Percentiles rank a stretch among this genome's conserved stretches.
These are phyloP conservation scores for Marmota monax DNA, from an alignment of 2,113 vertebrate species.

Conservation along the genomic window DNA sequence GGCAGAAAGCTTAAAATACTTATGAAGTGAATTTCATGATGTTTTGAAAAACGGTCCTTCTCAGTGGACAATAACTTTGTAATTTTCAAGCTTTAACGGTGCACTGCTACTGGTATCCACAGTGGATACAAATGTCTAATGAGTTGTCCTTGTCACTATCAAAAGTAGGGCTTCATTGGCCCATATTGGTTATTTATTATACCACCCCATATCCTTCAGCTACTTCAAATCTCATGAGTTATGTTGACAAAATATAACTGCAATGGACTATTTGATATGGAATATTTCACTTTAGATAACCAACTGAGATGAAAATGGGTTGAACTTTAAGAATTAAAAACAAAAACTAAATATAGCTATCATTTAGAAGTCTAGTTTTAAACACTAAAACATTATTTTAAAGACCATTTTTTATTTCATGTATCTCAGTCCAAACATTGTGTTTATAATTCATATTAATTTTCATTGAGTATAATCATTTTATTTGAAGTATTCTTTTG, in stretches of 20 bases:
- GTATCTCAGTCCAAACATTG: not conserved
- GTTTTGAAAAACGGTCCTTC: slow-evolving; percentile 43
- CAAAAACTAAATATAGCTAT: slow-evolving; percentile 18
- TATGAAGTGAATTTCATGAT: not conserved
- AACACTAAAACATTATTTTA: slow-evolving; percentile 59
- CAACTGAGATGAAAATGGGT: slow-evolving; percentile 56
- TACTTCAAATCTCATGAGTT: slow-evolving; percentile 38
- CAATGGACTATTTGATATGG: not conserved
- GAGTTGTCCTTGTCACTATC: not conserved
- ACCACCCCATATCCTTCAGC: not conserved
- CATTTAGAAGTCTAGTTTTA: slow-evolving; percentile 40
- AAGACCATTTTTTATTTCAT: slow-evolving; percentile 14
- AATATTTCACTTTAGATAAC: slow-evolving; percentile 41
- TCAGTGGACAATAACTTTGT: slow-evolving; percentile 37
- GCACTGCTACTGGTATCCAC: not conserved
- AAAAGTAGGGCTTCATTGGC: not conserved
- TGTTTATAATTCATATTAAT: not conserved
- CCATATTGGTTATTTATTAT: not conserved
- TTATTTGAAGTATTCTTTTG: slow-evolving; percentile 47
- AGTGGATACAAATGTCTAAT: not conserved
- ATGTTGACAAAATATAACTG: slow-evolving; percentile 21
- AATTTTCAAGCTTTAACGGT: slow-evolving; percentile 33
- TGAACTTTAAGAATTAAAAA: slow-evolving; percentile 57
- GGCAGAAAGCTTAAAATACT: slow-evolving; percentile 43
- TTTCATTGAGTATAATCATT: slow-evolving; percentile 58